Conservation (phyloP, 2,113 vertebrate species). For the Zeus faber region DNA sequence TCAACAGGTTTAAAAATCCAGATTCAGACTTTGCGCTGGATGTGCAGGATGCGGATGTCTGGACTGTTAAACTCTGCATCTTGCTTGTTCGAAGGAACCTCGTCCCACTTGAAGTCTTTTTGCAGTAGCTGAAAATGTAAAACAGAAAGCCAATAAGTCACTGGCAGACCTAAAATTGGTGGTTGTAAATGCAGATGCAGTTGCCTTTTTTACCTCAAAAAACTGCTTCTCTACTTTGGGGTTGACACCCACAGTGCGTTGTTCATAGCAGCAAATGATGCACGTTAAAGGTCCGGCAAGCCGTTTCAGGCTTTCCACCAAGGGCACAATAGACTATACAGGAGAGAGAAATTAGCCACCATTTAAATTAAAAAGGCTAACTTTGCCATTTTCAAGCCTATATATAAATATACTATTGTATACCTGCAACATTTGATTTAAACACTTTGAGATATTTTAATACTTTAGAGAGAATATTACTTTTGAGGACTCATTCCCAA, state of each 20-base stretch:
- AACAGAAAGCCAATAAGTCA: conserved; percentile 9
- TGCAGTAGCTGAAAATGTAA: conserved; percentile 79
- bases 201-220: conserved; percentile 81
- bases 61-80: conserved; percentile 90
- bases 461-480: neutral
- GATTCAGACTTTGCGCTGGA: conserved; percentile 58
- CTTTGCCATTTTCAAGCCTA: neutral
- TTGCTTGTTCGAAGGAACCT: conserved; percentile 84
- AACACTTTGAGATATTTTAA: neutral
- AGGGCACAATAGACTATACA: conserved; percentile 84
- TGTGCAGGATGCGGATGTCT: conserved; percentile 89
- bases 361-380: neutral
- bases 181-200: neutral
- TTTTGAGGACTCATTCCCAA: too few relatives aligned
- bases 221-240: conserved; percentile 89
- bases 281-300: conserved; percentile 84
- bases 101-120: conserved; percentile 82
- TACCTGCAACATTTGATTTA: neutral
- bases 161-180: neutral
- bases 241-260: conserved; percentile 90
- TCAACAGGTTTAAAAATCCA: neutral
- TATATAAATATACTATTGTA: neutral
- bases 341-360: neutral
- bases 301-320: conserved; percentile 87
- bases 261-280: conserved; percentile 93